phyloP scores from a whole-genome alignment of 2,888 invertebrate species.

The Parnassius orleans region DNA sequence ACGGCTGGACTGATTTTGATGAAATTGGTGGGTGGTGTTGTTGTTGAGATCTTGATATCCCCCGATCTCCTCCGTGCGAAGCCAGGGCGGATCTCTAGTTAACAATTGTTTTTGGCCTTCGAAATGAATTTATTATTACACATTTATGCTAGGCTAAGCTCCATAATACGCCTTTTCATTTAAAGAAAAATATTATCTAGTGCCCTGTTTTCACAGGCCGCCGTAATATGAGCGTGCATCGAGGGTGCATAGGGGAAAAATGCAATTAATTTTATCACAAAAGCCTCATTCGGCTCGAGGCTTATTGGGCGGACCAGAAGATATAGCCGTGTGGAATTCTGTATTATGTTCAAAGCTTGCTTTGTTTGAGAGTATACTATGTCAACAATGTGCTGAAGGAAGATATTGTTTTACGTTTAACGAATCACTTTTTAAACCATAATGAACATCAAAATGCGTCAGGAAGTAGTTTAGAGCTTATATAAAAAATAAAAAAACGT shows the following conservation, averaged over 20 bases:
- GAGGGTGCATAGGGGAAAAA: slow-evolving; percentile 57
- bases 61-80: too few species aligned
- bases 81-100: too few species aligned
- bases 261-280: slow-evolving; percentile 75
- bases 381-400: slow-evolving; percentile 9
- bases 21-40: too few species aligned
- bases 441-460: not conserved
- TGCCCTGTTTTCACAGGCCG: slow-evolving; percentile 33
- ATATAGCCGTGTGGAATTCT: slow-evolving; percentile 31
- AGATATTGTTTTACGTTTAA: slow-evolving; percentile 9
- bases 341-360: slow-evolving; percentile 15
- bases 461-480: too few species aligned
- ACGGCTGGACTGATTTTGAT: too few species aligned
- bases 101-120: too few species aligned
- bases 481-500: too few species aligned
- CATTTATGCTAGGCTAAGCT: too few species aligned
- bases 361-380: slow-evolving; percentile 14
- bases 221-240: slow-evolving; percentile 37
- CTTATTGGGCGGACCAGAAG: slow-evolving; percentile 35
- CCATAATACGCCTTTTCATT: not conserved
- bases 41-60: too few species aligned
- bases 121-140: too few species aligned
- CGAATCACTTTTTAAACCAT: slow-evolving; percentile 1
- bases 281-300: slow-evolving; percentile 47
- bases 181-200: slow-evolving; percentile 5